Evolutionary conservation across 2,113 vertebrate genomes (phyloP).

Genomic region (Zeus faber): DNA sequence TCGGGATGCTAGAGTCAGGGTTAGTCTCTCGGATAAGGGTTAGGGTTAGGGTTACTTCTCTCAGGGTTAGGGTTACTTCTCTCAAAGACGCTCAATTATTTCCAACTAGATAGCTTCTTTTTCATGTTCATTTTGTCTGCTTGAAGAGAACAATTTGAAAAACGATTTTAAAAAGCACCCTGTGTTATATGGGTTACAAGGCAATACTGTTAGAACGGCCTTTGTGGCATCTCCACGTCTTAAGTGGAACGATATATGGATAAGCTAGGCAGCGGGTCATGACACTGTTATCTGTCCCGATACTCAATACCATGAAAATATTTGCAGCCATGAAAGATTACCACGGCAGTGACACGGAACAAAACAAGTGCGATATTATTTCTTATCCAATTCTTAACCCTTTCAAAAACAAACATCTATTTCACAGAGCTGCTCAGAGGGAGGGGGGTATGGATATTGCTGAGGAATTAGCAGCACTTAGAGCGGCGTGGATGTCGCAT

Average conservation of each 20-base stretch:
- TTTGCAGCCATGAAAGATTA: constrained; percentile 30
- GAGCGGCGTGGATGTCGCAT: constrained; percentile 40
- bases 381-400: constrained; percentile 1
- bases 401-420: constrained; percentile 25
- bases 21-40: too few species aligned
- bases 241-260: neutral
- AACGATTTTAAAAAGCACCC: too few species aligned
- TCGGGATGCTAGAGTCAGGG: too few species aligned
- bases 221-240: too few species aligned
- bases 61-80: too few species aligned
- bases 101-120: neutral
- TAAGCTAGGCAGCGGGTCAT: constrained; percentile 8
- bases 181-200: too few species aligned
- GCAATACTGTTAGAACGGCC: too few species aligned
- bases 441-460: neutral
- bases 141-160: too few species aligned
- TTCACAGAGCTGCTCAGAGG: constrained; percentile 16
- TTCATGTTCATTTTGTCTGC: neutral
- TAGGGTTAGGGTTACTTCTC: too few species aligned
- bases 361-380: constrained; percentile 23
- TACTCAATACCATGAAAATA: constrained; percentile 34
- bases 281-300: constrained; percentile 7
- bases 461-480: constrained; percentile 43
- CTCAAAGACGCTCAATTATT: too few species aligned
- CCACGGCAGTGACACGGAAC: constrained; percentile 16